phyloP scores from a whole-genome alignment of 1,140 invertebrate genomes.

The Diorhabda elongata region DNA sequence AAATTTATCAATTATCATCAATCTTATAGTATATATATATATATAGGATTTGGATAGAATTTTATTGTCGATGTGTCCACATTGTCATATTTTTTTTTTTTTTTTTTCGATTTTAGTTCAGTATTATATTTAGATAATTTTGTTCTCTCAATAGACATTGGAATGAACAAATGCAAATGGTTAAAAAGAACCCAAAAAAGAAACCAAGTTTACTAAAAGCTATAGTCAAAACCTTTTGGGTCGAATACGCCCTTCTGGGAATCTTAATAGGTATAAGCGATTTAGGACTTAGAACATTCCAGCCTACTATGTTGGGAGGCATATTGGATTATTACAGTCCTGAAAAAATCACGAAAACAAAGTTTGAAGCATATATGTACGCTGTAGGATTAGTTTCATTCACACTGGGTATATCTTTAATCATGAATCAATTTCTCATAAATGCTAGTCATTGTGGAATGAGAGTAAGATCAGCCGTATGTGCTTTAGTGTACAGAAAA shows the following conservation, averaged over 20 bases:
- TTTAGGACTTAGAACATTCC: slow-evolving; percentile 37
- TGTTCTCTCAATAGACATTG: slow-evolving; percentile 33
- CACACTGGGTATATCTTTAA: slow-evolving; percentile 50
- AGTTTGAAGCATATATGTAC: slow-evolving; percentile 52
- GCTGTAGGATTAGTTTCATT: slow-evolving; percentile 55
- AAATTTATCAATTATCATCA: too few species aligned
- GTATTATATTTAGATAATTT: too few species aligned
- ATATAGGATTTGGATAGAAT: too few species aligned
- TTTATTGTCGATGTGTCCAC: too few species aligned
- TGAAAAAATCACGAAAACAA: slow-evolving; percentile 36
- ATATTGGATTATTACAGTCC: slow-evolving; percentile 53
- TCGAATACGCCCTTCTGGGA: slow-evolving; percentile 40
- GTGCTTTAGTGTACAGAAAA: slow-evolving; percentile 76
- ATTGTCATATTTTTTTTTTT: too few species aligned
- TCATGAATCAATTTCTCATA: slow-evolving; percentile 58
- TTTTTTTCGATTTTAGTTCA: too few species aligned
- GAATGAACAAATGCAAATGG: slow-evolving; percentile 46
- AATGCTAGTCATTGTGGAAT: slow-evolving; percentile 62
- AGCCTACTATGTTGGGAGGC: slow-evolving; percentile 52
- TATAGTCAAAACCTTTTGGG: slow-evolving; percentile 46
- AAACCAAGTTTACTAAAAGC: slow-evolving; percentile 45
- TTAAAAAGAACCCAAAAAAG: slow-evolving; percentile 7
- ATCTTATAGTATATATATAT: too few species aligned
- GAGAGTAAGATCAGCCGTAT: slow-evolving; percentile 72
- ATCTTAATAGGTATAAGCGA: slow-evolving; percentile 33